Evolutionary conservation across 2,797 vertebrate genomes (phyloP).

Genomic region (Calcarius lapponicus): DNA sequence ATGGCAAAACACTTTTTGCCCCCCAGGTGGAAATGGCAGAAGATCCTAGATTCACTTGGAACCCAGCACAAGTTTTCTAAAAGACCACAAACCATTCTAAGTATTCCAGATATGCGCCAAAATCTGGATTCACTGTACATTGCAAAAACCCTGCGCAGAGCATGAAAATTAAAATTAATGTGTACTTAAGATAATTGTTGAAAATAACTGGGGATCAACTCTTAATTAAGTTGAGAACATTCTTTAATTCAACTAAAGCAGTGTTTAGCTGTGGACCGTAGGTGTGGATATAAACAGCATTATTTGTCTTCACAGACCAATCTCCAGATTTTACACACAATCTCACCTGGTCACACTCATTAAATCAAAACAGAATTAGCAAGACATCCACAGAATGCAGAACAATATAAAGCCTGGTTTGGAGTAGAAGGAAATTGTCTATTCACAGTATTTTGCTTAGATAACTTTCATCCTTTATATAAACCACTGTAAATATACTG

Average conservation of each 20-base stretch:
- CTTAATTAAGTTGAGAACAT: background rate
- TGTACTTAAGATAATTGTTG: background rate
- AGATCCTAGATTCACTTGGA: background rate
- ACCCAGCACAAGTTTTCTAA: constrained; percentile 7
- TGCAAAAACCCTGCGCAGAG: background rate
- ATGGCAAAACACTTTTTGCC: background rate
- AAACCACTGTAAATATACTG: background rate
- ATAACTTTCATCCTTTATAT: background rate
- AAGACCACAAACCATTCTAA: background rate
- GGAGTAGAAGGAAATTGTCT: background rate
- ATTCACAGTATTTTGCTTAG: background rate
- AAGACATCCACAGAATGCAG: background rate
- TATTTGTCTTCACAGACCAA: background rate
- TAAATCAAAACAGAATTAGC: background rate
- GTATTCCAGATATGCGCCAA: background rate
- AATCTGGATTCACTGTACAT: background rate
- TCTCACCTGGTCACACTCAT: background rate
- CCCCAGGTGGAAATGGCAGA: background rate
- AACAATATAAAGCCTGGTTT: background rate
- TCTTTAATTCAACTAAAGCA: background rate
- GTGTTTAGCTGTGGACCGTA: background rate
- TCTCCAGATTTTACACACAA: background rate
- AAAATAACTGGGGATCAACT: background rate
- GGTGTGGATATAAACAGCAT: background rate
- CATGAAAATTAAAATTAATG: background rate